Evolutionary conservation across 2,888 invertebrate species (phyloP), one percentile per base, ranked within the genome.

Genomic region (Drosophila flavopinicola): DNA sequence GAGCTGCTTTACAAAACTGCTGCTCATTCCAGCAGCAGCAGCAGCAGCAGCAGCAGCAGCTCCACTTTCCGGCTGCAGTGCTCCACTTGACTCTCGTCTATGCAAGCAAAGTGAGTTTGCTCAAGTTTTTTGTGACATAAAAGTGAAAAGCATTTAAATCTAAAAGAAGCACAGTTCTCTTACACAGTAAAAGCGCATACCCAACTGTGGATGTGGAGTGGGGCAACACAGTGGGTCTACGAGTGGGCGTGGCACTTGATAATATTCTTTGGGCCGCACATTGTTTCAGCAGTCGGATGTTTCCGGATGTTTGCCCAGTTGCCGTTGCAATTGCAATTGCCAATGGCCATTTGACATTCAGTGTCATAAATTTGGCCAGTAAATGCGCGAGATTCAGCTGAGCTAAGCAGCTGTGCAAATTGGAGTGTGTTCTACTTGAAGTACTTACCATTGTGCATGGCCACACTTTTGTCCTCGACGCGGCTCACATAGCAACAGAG

Each of bases 401-500:
- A 74, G 49, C 52, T 65, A 66, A 66, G 49, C 66, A 73, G 61
- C 78, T 77, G 67, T 75, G 65, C 37, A 45, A 58, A 48, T 57
- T 61, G 20, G 32, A 58, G 57, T 48, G 57, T 48, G 51, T 23
- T 51, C 29, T 38, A 29, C 17, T 24, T 6, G 2, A 5, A 35
- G 42, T 48, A 91, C 92, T 93, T 92, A 98, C 98, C 98, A 92
- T 98, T 98, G 92, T 96, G 96, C 95, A 98, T 97, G 53, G 98
- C 98, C 57, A 98, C 96, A 90, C 98, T 97, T 90, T 97, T 96
- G 91, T 97, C 97, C 91, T 98, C 97, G 56, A 99, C 98, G 66
- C 98, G 94, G 92, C 97, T 97, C 85, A 99, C 97, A 92, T 98
- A 99, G 91, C 98, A 98, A 92, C 98, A 98, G 41, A 99, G 94